Conservation (phyloP, 2,888 invertebrate species). For the Panzeria rudis region DNA sequence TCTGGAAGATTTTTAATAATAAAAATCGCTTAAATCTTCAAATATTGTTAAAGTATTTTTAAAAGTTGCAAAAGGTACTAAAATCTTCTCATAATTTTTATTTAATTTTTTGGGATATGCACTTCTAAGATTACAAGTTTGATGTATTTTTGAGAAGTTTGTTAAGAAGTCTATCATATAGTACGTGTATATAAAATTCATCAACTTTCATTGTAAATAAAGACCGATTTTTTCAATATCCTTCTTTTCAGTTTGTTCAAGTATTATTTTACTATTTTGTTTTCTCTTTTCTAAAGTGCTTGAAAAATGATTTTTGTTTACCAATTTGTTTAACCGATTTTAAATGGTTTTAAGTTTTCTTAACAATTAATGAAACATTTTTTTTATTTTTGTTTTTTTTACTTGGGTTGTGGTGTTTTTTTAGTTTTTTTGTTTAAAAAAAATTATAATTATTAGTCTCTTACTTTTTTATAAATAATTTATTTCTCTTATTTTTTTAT, state of each 20-base stretch:
- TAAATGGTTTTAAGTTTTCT: conserved; percentile 39
- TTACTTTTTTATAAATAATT: conserved; percentile 38
- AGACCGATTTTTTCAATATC: conserved; percentile 10
- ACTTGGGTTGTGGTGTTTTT: conserved; percentile 55
- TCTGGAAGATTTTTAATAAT: too few relatives aligned
- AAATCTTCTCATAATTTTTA: background rate
- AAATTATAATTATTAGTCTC: conserved; percentile 55
- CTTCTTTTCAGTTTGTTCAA: conserved; percentile 15
- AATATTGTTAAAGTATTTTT: too few relatives aligned
- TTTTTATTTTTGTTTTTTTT: background rate
- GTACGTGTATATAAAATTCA: too few relatives aligned
- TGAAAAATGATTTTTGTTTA: conserved; percentile 38
- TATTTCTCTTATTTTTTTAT: conserved; percentile 43
- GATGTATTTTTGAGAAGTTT: background rate
- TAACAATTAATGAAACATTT: conserved; percentile 66
- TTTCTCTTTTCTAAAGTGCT: conserved; percentile 38
- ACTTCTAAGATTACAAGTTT: conserved; percentile 58
- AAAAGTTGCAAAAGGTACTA: background rate
- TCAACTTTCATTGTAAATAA: background rate
- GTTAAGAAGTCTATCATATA: background rate
- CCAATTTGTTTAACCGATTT: conserved; percentile 25
- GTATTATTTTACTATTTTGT: conserved; percentile 15
- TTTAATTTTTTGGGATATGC: conserved; percentile 39
- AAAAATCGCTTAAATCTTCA: too few relatives aligned
- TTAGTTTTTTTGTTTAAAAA: conserved; percentile 9